Conservation (phyloP, 2,113 vertebrate genomes). For the Carollia perspicillata region DNA sequence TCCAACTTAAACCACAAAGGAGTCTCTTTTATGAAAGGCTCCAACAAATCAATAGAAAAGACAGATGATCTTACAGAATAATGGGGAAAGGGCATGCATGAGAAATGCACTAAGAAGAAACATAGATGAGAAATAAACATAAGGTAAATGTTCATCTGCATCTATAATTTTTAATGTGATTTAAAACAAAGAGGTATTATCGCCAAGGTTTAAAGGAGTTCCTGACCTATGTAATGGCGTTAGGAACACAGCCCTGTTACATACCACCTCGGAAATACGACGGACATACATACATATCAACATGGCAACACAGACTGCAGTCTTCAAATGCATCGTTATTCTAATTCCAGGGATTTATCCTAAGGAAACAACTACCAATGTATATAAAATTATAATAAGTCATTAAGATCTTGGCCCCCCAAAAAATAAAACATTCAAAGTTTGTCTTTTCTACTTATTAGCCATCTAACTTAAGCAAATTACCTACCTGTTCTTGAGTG, state of each 20-base stretch:
- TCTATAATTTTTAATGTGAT: neutral
- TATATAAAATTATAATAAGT: neutral
- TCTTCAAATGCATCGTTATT: neutral
- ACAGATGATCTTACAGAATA: neutral
- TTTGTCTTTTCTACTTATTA: slow-evolving; percentile 14
- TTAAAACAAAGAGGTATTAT: neutral
- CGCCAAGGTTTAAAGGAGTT: neutral
- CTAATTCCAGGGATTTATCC: neutral
- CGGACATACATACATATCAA: neutral
- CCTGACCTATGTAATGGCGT: neutral
- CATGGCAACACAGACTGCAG: neutral
- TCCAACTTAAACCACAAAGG: neutral
- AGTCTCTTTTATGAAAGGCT: neutral
- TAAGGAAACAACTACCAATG: neutral
- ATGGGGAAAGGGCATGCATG: neutral
- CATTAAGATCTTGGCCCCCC: neutral
- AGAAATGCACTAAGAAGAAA: neutral
- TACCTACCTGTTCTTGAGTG: neutral
- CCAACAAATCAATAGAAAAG: neutral
- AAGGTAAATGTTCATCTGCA: neutral
- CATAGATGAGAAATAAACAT: neutral
- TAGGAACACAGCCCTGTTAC: neutral
- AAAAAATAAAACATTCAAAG: slow-evolving; percentile 25
- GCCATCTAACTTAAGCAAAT: neutral
- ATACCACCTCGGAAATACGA: neutral